Base-by-base conservation (phyloP, 1,140 invertebrate genomes). In the Zaprionus lachaisei region DNA sequence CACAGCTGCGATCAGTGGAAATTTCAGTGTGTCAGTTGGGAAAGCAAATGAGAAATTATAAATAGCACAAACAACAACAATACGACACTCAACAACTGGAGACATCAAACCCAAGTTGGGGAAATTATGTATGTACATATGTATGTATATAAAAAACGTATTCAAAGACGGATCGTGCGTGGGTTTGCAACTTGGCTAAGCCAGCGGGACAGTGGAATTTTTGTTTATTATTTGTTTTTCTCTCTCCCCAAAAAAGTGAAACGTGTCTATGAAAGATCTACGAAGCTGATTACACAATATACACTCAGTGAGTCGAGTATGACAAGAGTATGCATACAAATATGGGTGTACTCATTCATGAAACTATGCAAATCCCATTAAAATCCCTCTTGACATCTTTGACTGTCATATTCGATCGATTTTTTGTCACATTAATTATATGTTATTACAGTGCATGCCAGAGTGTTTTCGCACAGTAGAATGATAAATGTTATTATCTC, bases 1-100 rank as follows among this genome's bases (percentile, higher is more conserved):
- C 31, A n/a, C 38, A 75, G 58, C 58, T 17, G 57, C 24, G 37
- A 12, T 41, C 38, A n/a, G 31, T 34, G 61, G 69, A 83, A 81
- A 81, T 74, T 83, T 83, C 65, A 73, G 79, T 78, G 69, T 84
- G 81, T 63, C 73, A 77, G 73, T 57, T 73, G 70, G 63, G 65
- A 85, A 83, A 85, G 73, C 58, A 74, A 71, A 61, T n/a, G 63
- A 70, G 80, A 83, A 86, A 77, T 80, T 74, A 65, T 73, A 82
- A 77, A 79, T 76, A 83, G 72, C 57, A 67, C 58, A 71, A 70
- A 70, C 7, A 71, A 70, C 9, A 68, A 15, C 24, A 24, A 51
- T 26, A 66, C 41, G 12, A 7, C 51, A 62, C 38, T 20, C 55
- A 51, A 26, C 49, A 66, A 24, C 37, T 4, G 20, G 4, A 51